phyloP scores from a whole-genome alignment of 2,797 vertebrate genomes.

The Antrozous pallidus region DNA sequence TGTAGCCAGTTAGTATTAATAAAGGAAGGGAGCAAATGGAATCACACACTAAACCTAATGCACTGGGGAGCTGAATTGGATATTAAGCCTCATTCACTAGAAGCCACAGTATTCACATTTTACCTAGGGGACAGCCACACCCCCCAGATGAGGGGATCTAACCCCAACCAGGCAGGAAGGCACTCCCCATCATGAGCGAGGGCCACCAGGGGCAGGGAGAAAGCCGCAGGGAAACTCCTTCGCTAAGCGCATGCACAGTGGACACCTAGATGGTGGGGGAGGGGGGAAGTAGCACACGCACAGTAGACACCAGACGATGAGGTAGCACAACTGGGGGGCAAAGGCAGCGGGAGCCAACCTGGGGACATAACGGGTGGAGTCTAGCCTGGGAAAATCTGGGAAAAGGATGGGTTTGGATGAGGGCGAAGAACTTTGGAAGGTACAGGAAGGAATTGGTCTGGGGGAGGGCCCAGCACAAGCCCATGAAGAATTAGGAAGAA shows the following conservation, averaged over 20 bases:
- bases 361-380: neutral
- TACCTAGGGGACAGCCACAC: neutral
- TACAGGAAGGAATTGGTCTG: neutral
- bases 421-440: neutral
- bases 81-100: neutral
- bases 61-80: neutral
- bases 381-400: neutral
- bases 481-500: neutral
- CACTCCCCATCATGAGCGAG: neutral
- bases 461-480: neutral
- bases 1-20: neutral
- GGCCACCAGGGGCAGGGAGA: neutral
- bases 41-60: neutral
- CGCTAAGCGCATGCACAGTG: neutral
- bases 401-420: neutral
- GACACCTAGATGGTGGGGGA: neutral
- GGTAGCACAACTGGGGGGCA: neutral
- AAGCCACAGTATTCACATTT: neutral
- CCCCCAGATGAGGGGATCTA: neutral
- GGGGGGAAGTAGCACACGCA: neutral
- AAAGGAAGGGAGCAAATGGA: neutral
- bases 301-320: neutral
- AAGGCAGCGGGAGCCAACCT: neutral
- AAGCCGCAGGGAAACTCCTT: neutral
- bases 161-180: neutral